Evolutionary conservation across 2,113 vertebrate species (phyloP).

Genomic region (Grantiella picta): DNA sequence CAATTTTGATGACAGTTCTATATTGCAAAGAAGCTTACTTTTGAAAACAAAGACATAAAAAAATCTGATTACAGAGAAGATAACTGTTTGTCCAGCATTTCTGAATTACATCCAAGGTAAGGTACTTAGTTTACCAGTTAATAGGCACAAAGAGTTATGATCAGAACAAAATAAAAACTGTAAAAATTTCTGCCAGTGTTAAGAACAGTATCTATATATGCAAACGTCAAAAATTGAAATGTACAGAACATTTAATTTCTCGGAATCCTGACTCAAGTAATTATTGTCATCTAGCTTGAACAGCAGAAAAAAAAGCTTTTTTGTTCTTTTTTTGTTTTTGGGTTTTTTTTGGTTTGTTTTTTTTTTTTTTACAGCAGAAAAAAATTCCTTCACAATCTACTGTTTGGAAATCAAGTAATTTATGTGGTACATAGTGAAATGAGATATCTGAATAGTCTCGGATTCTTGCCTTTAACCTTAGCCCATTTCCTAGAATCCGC

Average conservation of each 20-base stretch:
- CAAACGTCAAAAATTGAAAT: background rate
- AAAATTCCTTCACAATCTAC: background rate
- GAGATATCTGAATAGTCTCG: background rate
- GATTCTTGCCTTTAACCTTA: background rate
- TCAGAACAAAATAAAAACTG: background rate
- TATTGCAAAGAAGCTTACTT: background rate
- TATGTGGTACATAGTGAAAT: background rate
- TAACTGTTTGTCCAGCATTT: background rate
- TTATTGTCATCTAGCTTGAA: background rate
- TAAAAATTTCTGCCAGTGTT: background rate
- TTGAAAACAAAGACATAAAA: background rate
- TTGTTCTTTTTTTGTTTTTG: background rate
- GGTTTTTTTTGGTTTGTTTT: background rate
- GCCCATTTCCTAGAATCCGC: background rate
- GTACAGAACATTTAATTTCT: background rate
- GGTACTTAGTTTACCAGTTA: background rate
- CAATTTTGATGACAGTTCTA: background rate
- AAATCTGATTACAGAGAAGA: background rate
- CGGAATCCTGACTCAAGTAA: background rate
- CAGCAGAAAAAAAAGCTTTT: background rate
- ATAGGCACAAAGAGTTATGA: background rate
- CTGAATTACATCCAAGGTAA: background rate
- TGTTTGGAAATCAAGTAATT: background rate
- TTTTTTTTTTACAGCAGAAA: background rate
- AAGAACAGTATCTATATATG: background rate